phyloP scores from a whole-genome alignment of 1,140 invertebrate species.

The Battus philenor region DNA sequence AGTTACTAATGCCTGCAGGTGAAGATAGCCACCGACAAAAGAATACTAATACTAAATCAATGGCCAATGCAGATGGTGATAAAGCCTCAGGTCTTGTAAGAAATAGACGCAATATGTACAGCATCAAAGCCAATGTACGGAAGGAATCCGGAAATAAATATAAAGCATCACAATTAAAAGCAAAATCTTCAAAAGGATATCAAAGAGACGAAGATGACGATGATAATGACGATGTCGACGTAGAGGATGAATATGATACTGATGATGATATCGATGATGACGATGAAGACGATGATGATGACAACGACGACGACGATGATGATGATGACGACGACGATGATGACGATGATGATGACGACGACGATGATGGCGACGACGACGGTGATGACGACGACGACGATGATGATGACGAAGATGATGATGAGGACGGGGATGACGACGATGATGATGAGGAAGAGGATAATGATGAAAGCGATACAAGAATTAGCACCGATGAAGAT shows the following conservation, averaged over 20 bases:
- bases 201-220: conserved; percentile 66
- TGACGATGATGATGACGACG: conserved; percentile 60
- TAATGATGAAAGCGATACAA: conserved; percentile 39
- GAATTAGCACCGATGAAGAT: conserved; percentile 65
- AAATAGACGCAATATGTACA: conserved; percentile 21
- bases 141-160: conserved; percentile 6
- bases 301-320: conserved; percentile 69
- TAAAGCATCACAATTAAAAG: conserved; percentile 32
- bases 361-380: conserved; percentile 51
- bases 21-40: conserved; percentile 70
- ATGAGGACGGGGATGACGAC: conserved; percentile 51
- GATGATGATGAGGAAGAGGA: conserved; percentile 3
- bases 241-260: conserved; percentile 63
- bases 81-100: conserved; percentile 45
- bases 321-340: conserved; percentile 64
- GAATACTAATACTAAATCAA: conserved; percentile 64
- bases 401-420: conserved; percentile 72
- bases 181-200: conserved; percentile 64
- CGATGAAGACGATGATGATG: conserved; percentile 70
- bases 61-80: conserved; percentile 71
- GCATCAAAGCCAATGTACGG: conserved; percentile 19
- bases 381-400: conserved; percentile 70
- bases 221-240: conserved; percentile 51
- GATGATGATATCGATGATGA: conserved; percentile 57
- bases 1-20: conserved; percentile 78